Conservation (phyloP, 2,888 invertebrate species). For the Campoplex nolae region DNA sequence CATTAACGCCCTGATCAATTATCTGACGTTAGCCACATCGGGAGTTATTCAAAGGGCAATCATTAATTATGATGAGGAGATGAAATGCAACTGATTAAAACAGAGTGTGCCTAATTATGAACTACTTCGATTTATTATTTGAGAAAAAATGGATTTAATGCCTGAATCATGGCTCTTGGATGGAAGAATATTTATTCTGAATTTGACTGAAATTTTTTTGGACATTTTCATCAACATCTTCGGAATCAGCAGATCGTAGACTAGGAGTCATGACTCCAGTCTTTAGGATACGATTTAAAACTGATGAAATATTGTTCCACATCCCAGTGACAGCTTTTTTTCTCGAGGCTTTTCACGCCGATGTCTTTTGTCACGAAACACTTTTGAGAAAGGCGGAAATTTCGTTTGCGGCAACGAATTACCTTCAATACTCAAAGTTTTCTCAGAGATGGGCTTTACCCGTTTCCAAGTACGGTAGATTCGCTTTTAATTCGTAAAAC, state of each 20-base stretch:
- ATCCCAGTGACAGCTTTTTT: not conserved
- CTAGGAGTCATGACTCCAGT: no score
- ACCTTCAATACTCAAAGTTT: conserved; percentile 53
- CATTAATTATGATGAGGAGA: not conserved
- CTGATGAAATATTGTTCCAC: not conserved
- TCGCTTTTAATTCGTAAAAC: conserved; percentile 64
- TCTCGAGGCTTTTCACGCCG: not conserved
- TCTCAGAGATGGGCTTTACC: conserved; percentile 16
- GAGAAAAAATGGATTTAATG: not conserved
- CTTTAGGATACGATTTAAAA: not conserved
- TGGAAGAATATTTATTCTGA: no score
- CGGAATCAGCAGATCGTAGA: no score
- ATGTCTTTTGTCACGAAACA: conserved; percentile 8
- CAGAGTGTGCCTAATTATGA: not conserved
- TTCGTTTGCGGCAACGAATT: conserved; percentile 23
- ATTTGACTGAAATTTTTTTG: no score
- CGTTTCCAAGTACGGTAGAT: conserved; percentile 16
- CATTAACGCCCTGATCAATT: conserved; percentile 36
- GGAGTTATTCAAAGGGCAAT: conserved; percentile 23
- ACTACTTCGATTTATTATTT: not conserved
- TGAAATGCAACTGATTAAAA: conserved; percentile 1
- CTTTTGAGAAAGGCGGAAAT: conserved; percentile 29
- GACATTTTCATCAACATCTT: no score
- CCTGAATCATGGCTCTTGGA: no score
- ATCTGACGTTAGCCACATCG: conserved; percentile 22